Conservation (phyloP, 64 coral and sea anemone genomes). For the Stichodactyla helianthus region DNA sequence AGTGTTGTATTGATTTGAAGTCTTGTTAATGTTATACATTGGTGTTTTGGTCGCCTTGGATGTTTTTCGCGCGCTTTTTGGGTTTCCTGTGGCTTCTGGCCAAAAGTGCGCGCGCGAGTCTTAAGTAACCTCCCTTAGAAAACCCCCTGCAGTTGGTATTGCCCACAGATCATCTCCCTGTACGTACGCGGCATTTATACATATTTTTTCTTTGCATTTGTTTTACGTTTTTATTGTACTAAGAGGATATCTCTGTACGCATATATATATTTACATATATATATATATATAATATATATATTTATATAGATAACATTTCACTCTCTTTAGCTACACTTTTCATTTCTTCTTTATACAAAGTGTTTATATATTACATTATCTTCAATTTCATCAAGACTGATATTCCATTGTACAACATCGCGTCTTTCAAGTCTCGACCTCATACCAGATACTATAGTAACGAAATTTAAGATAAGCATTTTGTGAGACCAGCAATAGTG, state of each 20-base stretch:
- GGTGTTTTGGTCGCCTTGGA: too few relatives aligned
- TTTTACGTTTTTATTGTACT: slow-evolving; percentile 14
- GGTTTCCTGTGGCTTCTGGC: too few relatives aligned
- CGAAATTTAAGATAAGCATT: not conserved
- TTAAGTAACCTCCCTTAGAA: too few relatives aligned
- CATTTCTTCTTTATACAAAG: slow-evolving; percentile 23
- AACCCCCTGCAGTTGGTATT: too few relatives aligned
- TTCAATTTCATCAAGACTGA: not conserved
- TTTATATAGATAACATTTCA: slow-evolving; percentile 23
- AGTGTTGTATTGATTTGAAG: too few relatives aligned
- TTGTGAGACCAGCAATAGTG: not conserved
- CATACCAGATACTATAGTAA: not conserved
- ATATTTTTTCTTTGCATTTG: not conserved
- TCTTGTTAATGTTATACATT: too few relatives aligned
- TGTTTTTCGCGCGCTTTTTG: too few relatives aligned
- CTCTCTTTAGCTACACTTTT: not conserved
- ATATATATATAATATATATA: slow-evolving; percentile 22
- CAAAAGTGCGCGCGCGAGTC: too few relatives aligned
- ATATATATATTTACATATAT: slow-evolving; percentile 19
- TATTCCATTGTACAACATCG: not conserved
- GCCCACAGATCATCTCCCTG: not conserved
- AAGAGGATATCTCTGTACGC: slow-evolving; percentile 8
- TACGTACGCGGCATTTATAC: not conserved
- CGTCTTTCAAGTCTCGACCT: not conserved
- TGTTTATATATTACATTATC: slow-evolving; percentile 30